These are phyloP conservation scores for Anastrepha ludens DNA, from an alignment of 1,140 invertebrate genomes.

Conservation along the genomic window DNA sequence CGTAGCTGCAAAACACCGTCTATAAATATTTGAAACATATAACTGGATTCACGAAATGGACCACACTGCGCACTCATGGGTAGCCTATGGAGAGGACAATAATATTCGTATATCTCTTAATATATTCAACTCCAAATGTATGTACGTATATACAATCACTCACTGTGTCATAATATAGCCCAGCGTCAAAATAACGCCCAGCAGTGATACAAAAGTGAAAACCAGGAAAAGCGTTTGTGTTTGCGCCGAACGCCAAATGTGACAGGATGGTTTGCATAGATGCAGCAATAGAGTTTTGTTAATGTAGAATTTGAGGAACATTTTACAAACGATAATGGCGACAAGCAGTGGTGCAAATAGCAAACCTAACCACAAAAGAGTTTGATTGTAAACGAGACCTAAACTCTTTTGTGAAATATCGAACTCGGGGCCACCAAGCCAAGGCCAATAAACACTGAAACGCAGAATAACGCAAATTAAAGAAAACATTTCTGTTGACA, in stretches of 20 bases:
- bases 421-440: constrained; percentile 78
- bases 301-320: constrained; percentile 82
- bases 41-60: constrained; percentile 74
- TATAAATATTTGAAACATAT: constrained; percentile 76
- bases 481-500: neutral
- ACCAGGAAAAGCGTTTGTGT: constrained; percentile 83
- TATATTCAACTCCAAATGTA: too few relatives aligned
- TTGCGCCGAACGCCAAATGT: constrained; percentile 82
- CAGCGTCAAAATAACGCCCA: constrained; percentile 77
- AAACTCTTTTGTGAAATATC: constrained; percentile 83
- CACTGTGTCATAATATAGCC: constrained; percentile 79
- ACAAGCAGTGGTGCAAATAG: constrained; percentile 81
- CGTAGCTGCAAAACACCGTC: constrained; percentile 74
- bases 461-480: neutral
- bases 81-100: constrained; percentile 67
- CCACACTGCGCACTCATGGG: constrained; percentile 75
- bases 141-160: constrained; percentile 53
- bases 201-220: constrained; percentile 80
- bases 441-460: constrained; percentile 60
- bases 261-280: constrained; percentile 78
- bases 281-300: constrained; percentile 76
- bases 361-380: constrained; percentile 83
- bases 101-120: too few relatives aligned
- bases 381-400: constrained; percentile 85
- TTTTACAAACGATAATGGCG: constrained; percentile 79